phyloP scores from a whole-genome alignment of 2,888 invertebrate genomes.

The Listrodromus nycthemerus region DNA sequence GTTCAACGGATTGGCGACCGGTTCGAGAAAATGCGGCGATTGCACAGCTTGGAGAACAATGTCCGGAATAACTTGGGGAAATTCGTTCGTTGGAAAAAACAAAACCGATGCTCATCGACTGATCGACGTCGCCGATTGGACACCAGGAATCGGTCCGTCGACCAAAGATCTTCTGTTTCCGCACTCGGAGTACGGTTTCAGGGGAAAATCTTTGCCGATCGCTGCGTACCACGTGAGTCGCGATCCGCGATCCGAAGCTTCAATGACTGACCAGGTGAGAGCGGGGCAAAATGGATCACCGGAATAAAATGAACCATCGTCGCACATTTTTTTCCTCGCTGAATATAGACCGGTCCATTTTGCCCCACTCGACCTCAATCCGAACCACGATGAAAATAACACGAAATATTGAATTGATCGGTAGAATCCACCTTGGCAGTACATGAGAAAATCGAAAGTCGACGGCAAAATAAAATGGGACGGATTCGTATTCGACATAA shows the following conservation, averaged over 20 bases:
- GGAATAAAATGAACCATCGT: too few species aligned
- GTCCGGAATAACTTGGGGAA: constrained; percentile 87
- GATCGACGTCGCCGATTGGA: constrained; percentile 90
- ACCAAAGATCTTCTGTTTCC: constrained; percentile 91
- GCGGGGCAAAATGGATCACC: not conserved
- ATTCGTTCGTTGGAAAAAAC: constrained; percentile 84
- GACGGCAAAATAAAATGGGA: constrained; percentile 86
- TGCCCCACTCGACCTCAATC: not conserved
- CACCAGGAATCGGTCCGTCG: constrained; percentile 89
- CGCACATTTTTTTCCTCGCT: too few species aligned
- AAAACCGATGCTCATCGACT: constrained; percentile 75
- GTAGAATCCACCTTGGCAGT: constrained; percentile 95
- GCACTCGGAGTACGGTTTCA: constrained; percentile 91
- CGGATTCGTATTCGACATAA: constrained; percentile 92
- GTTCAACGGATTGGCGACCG: not conserved
- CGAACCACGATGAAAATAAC: not conserved
- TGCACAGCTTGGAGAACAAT: constrained; percentile 85
- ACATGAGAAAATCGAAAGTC: constrained; percentile 87
- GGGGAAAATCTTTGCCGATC: constrained; percentile 90
- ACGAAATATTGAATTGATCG: constrained; percentile 72
- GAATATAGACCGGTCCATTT: too few species aligned
- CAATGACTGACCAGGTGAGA: not conserved
- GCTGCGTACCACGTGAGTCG: constrained; percentile 89
- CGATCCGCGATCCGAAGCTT: not conserved
- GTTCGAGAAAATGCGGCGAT: constrained; percentile 73